Evolutionary conservation across 2,113 vertebrate species (phyloP).

Genomic region (Psammodynastes pulverulentus): DNA sequence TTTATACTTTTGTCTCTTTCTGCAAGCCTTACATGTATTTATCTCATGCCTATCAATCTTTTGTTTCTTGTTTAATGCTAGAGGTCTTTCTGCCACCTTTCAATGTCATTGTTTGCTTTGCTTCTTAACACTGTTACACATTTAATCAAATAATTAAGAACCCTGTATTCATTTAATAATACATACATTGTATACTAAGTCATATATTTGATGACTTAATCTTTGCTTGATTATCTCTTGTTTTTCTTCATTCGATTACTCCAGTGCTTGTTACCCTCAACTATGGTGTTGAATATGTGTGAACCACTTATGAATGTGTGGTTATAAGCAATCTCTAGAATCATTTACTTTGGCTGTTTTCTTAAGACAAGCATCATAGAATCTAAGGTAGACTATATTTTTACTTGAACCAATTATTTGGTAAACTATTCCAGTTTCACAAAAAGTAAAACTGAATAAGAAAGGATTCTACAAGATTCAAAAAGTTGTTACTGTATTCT

Average conservation of each 20-base stretch:
- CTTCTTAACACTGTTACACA: neutral
- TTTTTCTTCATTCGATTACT: neutral
- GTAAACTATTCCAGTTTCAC: neutral
- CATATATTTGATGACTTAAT: neutral
- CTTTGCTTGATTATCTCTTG: neutral
- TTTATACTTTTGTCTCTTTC: neutral
- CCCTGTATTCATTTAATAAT: neutral
- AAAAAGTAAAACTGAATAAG: neutral
- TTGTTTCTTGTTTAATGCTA: neutral
- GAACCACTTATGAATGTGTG: neutral
- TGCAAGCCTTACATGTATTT: neutral
- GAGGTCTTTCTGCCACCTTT: neutral
- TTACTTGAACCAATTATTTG: neutral
- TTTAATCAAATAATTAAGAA: neutral
- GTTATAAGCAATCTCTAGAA: neutral
- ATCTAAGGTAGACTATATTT: neutral
- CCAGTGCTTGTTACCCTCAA: neutral
- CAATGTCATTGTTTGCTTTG: neutral
- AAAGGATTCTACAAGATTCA: neutral
- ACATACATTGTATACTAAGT: neutral
- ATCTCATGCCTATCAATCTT: neutral
- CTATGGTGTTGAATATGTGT: neutral
- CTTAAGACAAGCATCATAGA: neutral
- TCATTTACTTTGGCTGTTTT: neutral
- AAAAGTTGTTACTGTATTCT: neutral